Percentiles rank a stretch among this genome's conserved stretches.
Conservation (phyloP, 2,113 vertebrate genomes). For the Bubo scandiacus region DNA sequence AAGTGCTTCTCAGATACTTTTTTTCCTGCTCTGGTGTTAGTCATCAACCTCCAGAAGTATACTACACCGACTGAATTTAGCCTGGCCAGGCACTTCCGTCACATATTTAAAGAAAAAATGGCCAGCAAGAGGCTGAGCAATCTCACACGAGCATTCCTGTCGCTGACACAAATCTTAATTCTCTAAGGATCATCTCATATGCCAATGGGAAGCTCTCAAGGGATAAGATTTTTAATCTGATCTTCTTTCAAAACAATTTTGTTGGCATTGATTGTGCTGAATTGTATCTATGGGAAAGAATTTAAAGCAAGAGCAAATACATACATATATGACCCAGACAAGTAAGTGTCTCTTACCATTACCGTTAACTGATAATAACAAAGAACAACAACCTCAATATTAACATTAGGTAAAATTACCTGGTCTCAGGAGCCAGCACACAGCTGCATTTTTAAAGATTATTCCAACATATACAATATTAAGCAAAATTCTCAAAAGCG, state of each 20-base stretch:
- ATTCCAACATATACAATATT: background rate
- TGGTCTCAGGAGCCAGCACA: background rate
- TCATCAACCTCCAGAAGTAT: background rate
- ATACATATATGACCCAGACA: background rate
- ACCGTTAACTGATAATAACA: background rate
- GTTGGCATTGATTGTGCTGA: constrained; percentile 43
- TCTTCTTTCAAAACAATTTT: constrained; percentile 59
- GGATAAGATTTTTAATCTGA: constrained; percentile 48
- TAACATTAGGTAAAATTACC: background rate
- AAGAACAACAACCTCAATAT: background rate
- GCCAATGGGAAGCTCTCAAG: constrained; percentile 27
- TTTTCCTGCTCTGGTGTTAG: background rate
- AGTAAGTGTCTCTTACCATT: background rate
- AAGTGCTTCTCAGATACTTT: background rate
- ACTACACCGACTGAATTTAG: accelerated
- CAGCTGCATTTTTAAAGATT: background rate
- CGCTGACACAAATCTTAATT: constrained; percentile 1
- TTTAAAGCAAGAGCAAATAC: constrained; percentile 19
- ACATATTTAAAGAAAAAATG: background rate
- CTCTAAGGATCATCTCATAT: background rate
- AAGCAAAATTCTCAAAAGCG: background rate
- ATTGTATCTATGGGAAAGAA: constrained; percentile 46
- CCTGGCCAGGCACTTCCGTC: background rate
- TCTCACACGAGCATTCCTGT: background rate
- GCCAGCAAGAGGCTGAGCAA: background rate